phyloP scores from a whole-genome alignment of 2,797 vertebrate species.

The Hipposideros larvatus region DNA sequence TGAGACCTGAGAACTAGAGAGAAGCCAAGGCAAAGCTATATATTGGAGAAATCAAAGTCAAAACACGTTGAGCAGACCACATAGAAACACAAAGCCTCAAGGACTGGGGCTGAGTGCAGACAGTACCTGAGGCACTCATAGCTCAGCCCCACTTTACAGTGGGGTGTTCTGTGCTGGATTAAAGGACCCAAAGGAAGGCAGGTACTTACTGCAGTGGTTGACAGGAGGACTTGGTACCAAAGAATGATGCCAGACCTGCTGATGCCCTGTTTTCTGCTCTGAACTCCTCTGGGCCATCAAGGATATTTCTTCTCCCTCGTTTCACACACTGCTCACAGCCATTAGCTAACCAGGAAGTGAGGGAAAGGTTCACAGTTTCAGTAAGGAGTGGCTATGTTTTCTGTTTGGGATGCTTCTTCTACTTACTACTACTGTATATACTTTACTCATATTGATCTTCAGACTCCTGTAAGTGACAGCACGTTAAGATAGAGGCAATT shows the following conservation, averaged over 20 bases:
- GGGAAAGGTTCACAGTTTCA: not conserved
- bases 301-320: not conserved
- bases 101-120: not conserved
- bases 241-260: not conserved
- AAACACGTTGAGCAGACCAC: not conserved
- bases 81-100: not conserved
- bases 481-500: not conserved
- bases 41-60: not conserved
- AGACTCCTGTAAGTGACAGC: not conserved
- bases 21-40: not conserved
- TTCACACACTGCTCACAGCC: not conserved
- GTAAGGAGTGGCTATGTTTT: not conserved
- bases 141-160: not conserved
- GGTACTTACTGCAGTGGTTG: not conserved
- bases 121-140: not conserved
- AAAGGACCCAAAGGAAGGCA: not conserved
- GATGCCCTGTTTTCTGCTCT: not conserved
- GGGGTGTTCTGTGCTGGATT: not conserved
- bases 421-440: not conserved
- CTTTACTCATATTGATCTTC: not conserved
- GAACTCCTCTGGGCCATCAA: not conserved
- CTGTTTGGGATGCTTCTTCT: not conserved
- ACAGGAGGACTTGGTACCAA: not conserved
- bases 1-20: not conserved
- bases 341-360: slow-evolving; percentile 14